Conservation (phyloP, 2,113 vertebrate genomes). For the Anhinga rufa region DNA sequence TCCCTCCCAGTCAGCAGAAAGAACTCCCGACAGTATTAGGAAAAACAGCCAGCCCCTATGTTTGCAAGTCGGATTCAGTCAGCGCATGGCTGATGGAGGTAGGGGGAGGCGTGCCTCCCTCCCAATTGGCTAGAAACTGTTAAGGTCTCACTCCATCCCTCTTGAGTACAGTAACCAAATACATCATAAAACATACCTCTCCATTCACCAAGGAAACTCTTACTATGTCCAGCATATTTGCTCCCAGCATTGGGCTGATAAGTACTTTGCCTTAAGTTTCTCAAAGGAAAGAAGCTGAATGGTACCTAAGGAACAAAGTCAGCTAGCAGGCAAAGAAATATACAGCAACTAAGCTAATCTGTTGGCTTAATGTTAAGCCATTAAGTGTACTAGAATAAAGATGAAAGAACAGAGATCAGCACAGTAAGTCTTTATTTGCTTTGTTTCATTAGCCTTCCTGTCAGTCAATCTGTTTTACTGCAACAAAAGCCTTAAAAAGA, state of each 20-base stretch:
- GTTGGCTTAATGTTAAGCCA: not conserved
- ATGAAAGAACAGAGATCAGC: not conserved
- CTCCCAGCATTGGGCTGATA: not conserved
- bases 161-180: not conserved
- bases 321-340: not conserved
- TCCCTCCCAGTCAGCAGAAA: not conserved
- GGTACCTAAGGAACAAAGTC: not conserved
- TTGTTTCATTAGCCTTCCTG: not conserved
- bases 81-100: not conserved
- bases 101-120: not conserved
- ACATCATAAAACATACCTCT: too few relatives aligned
- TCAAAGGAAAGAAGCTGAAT: not conserved
- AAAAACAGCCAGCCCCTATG: not conserved
- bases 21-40: not conserved
- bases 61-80: not conserved
- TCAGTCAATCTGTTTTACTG: not conserved
- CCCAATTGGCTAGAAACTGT: not conserved
- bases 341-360: not conserved
- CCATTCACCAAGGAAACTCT: not conserved
- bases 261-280: not conserved
- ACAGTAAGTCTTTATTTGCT: not conserved
- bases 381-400: not conserved
- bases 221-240: fast-evolving
- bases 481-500: not conserved
- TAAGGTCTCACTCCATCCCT: not conserved